Base-by-base conservation (phyloP, 2,888 invertebrate genomes). In the Ptilodon capucinus region DNA sequence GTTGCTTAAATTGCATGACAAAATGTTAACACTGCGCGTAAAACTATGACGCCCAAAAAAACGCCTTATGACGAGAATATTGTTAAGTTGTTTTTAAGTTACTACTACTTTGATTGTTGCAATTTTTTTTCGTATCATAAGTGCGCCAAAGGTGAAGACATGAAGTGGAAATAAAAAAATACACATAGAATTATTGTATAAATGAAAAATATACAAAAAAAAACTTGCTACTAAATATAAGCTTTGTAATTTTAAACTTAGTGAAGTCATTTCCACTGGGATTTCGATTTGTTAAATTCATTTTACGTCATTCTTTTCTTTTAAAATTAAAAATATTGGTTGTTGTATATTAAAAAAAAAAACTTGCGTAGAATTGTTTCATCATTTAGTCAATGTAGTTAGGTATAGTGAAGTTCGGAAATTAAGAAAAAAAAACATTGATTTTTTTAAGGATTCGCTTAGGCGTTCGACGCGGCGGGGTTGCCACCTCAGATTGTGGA, bases 31-130 rank as follows among this genome's bases (percentile, higher is more conserved):
- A n/a, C 11, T 4, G 28, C 6, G 51, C 51, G 50, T 49, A 60
- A 66, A 69, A 71, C 60, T 71, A 66, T 64, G 71, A 66, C 60
- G 44, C 39, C 50, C 48, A 50, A n/a, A 44, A 54, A 67, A 71
- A 71, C 17, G 72, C 70, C 65, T 67, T 71, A 74, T 63, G 70
- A 74, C 60, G 69, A 60, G 65, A 72, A 73, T 71, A 71, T 84
- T 83, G 82, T 86, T 87, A 89, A 85, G 86, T 88, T 86, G 80
- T 82, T 81, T 81, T 79, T 77, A 79, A 79, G 76, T 84, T 82
- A 76, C 68, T 74, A 46, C 28, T 60, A 46, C 60, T 55, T 74
- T 63, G 63, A 68, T 83, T 82, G 84, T 85, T 87, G 84, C 86
- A 82, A 84, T 82, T 86, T 77, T 79, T 79, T 84, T 81, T 75